phyloP scores from a whole-genome alignment of 2,888 invertebrate genomes.

The Xestobium rufovillosum region DNA sequence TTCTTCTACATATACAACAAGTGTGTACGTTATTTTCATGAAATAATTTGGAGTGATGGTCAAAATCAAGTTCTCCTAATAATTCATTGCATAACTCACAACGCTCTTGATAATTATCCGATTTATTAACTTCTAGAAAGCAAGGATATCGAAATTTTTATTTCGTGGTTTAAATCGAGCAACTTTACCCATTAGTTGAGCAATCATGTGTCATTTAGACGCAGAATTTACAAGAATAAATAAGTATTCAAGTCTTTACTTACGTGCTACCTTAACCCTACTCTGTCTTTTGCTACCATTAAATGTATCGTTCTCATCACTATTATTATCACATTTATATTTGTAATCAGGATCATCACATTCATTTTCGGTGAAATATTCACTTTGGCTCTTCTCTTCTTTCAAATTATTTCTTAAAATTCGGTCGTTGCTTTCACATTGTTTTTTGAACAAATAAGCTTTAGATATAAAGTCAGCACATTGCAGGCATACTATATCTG shows the following conservation, averaged over 20 bases:
- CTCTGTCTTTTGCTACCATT: too few species aligned
- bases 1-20: slow-evolving; percentile 28
- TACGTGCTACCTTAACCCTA: too few species aligned
- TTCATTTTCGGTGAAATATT: slow-evolving; percentile 7
- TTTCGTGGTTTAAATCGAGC: too few species aligned
- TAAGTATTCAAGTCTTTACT: too few species aligned
- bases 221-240: too few species aligned
- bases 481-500: slow-evolving; percentile 28
- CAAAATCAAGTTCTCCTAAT: slow-evolving; percentile 16
- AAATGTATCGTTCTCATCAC: too few species aligned
- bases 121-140: too few species aligned
- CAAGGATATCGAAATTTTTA: too few species aligned
- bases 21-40: slow-evolving; percentile 23
- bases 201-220: too few species aligned
- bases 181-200: too few species aligned
- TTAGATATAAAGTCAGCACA: slow-evolving; percentile 27
- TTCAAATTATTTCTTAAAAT: slow-evolving; percentile 14
- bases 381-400: slow-evolving; percentile 7
- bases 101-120: slow-evolving; percentile 4
- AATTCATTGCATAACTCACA: slow-evolving; percentile 17
- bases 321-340: slow-evolving; percentile 8
- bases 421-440: slow-evolving; percentile 28
- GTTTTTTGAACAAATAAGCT: slow-evolving; percentile 27
- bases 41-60: slow-evolving; percentile 19
- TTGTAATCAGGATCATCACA: slow-evolving; percentile 5